Evolutionary conservation across 2,797 vertebrate genomes (phyloP).

Genomic region (Helarctos malayanus): DNA sequence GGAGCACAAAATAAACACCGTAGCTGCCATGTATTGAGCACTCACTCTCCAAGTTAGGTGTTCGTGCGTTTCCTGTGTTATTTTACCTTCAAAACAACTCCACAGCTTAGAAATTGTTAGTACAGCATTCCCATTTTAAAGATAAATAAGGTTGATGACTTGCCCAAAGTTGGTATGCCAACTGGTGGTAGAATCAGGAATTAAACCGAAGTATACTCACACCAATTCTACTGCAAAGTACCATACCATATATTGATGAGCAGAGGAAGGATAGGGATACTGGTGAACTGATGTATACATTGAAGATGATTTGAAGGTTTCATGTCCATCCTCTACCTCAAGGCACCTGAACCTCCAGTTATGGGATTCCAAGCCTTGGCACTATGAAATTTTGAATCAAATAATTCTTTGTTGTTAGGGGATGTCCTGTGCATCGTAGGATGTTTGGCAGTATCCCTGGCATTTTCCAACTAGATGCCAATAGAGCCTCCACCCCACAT

Average conservation of each 20-base stretch:
- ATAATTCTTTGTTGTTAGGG: not conserved
- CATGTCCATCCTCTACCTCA: not conserved
- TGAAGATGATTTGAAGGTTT: not conserved
- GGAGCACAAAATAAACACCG: not conserved
- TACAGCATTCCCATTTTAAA: not conserved
- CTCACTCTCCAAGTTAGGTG: not conserved
- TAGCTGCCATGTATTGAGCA: not conserved
- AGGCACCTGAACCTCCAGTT: not conserved
- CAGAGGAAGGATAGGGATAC: not conserved
- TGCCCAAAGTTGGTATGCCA: not conserved
- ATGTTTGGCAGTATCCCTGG: not conserved
- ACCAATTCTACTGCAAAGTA: not conserved
- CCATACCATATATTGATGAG: not conserved
- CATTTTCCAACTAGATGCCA: not conserved
- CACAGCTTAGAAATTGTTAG: not conserved
- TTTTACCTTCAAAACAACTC: not conserved
- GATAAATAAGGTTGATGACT: not conserved
- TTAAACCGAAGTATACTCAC: not conserved
- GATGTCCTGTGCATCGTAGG: not conserved
- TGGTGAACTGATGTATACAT: not conserved
- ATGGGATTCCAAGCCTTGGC: not conserved
- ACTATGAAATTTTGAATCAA: not conserved
- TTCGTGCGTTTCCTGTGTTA: not conserved
- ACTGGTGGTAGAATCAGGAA: not conserved
- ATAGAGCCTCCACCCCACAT: fast-evolving